Base-by-base conservation (phyloP, 2,888 invertebrate genomes). In the Trissolcus japonicus region DNA sequence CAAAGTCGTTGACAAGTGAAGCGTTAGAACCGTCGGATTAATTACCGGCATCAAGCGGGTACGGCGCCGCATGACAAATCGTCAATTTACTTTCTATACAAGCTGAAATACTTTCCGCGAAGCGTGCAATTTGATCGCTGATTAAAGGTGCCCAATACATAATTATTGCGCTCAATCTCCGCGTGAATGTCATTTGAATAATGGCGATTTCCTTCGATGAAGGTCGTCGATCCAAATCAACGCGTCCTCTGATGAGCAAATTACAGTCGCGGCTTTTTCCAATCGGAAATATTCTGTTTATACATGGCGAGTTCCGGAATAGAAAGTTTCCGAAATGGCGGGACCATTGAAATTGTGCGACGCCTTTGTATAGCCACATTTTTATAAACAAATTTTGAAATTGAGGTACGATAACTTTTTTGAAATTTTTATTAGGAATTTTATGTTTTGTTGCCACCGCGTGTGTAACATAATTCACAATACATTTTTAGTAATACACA, bases 271-370 rank as follows among this genome's bases (percentile, higher is more conserved):
- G 35, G 35, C 6, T 35, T 6, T 35, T 35, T 35, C 35, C 35
- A 59, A 76, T 74, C 56, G 78, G 55, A 11, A 7, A 72, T 75
- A 84, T 83, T 81, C 83, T 82, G 82, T 81, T 82, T 79, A 80
- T 78, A 71, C 72, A 79, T 50, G 67, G 4, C 6, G 51, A 55
- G 73, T 83, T 83, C 84, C 83, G 85, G 83, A 85, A 79, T 84
- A 82, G 83, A 86, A 86, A 86, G 83, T 81, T 81, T 79, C 62
- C 55, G n/a, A 67, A 78, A 67, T 25, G 2, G 25, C 4, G 6
- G 25, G 25, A 25, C 61, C 50, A 75, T 48, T 29, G 66, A 65
- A 74, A 71, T 74, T 62, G 54, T 65, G 13, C 48, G 13, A 43
- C 13, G 4, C 53, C 56, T 2, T 19, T 2, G 19, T 68, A 60